Conservation (phyloP, 2,888 invertebrate species). For the Dioctria linearis region DNA sequence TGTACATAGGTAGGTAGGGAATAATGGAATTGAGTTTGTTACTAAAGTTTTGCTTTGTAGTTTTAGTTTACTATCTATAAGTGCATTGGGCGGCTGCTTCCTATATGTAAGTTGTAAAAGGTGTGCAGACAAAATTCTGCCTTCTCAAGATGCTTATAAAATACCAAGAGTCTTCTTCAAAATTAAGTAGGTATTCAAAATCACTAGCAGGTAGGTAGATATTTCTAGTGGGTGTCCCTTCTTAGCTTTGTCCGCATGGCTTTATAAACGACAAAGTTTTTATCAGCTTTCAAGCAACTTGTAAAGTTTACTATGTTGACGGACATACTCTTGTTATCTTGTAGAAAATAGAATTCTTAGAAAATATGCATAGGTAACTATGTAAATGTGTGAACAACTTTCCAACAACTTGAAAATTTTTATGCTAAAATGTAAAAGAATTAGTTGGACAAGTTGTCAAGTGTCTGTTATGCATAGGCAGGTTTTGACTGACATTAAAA, state of each 20-base stretch:
- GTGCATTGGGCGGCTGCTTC: too few relatives aligned
- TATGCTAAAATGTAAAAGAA: not conserved
- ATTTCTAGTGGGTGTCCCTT: not conserved
- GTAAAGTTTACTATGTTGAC: conserved; percentile 7
- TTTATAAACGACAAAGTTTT: not conserved
- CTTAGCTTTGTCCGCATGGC: not conserved
- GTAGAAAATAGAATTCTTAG: conserved; percentile 3
- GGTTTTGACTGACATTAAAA: not conserved
- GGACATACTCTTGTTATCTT: not conserved
- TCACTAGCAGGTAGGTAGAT: not conserved
- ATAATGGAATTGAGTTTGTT: too few relatives aligned
- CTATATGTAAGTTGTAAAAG: too few relatives aligned
- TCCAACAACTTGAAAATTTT: too few relatives aligned
- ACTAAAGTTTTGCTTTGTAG: too few relatives aligned
- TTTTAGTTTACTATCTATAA: too few relatives aligned
- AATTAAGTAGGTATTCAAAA: not conserved
- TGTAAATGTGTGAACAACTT: not conserved
- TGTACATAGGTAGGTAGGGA: too few relatives aligned
- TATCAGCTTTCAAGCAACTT: not conserved
- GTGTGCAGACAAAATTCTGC: not conserved
- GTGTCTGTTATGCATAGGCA: not conserved
- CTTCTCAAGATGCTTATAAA: not conserved
- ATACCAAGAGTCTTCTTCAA: not conserved
- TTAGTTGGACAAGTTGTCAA: not conserved
- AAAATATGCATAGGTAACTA: not conserved